Evolutionary conservation across 2,797 vertebrate genomes (phyloP).

Genomic region (Botia almorhae): DNA sequence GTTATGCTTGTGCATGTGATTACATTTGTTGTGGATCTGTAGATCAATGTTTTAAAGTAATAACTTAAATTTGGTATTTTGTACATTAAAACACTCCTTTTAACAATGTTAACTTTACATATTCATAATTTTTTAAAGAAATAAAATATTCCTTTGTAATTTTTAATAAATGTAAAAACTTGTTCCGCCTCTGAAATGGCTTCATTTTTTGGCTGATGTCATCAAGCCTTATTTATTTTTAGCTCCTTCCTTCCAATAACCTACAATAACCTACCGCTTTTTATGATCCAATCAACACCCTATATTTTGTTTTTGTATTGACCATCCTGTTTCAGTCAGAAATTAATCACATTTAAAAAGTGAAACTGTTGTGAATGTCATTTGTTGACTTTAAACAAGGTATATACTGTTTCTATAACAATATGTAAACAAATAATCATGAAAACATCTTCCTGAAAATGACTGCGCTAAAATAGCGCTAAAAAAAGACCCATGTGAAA

Average conservation of each 20-base stretch:
- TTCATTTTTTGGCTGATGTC: neutral
- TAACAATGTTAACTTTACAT: neutral
- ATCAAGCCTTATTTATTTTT: neutral
- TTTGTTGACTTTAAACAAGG: conserved; percentile 9
- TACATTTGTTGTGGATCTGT: conserved; percentile 4
- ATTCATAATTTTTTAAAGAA: neutral
- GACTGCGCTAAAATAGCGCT: neutral
- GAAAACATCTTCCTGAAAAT: neutral
- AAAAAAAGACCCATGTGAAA: conserved; percentile 7
- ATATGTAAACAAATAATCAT: conserved; percentile 23
- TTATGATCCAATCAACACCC: neutral
- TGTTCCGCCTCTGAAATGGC: neutral
- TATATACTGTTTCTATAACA: conserved; percentile 5
- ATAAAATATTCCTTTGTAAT: too few species aligned
- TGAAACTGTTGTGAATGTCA: neutral
- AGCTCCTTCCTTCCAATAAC: neutral
- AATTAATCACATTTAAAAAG: neutral
- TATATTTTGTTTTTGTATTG: neutral
- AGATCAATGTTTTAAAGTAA: neutral
- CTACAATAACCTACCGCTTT: neutral
- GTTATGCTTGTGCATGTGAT: conserved; percentile 5
- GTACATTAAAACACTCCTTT: neutral
- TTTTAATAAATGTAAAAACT: too few species aligned
- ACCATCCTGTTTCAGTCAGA: neutral
- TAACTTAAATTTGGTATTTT: neutral